These are phyloP conservation scores for Neolamprologus falcicula DNA, from an alignment of 2,113 vertebrate species.

Conservation along the genomic window DNA sequence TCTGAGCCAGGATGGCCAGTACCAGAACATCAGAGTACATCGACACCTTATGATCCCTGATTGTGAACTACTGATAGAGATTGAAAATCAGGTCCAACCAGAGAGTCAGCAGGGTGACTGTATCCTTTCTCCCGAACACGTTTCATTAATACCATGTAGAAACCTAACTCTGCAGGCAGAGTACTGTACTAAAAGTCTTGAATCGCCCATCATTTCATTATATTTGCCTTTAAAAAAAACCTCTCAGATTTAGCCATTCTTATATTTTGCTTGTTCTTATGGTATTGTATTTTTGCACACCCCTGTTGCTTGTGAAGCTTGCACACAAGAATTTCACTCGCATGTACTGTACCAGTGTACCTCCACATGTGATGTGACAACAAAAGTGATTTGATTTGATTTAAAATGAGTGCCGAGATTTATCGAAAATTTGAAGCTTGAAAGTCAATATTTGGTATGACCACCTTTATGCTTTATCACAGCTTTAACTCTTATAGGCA, in stretches of 20 bases:
- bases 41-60: slow-evolving; percentile 83
- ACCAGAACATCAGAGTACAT: slow-evolving; percentile 84
- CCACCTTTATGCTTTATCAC: background rate
- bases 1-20: slow-evolving; percentile 76
- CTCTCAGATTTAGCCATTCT: background rate
- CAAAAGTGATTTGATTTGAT: background rate
- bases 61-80: slow-evolving; percentile 87
- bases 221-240: accelerated
- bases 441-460: background rate
- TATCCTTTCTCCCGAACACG: slow-evolving; percentile 76
- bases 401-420: background rate
- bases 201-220: background rate
- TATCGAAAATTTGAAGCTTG: background rate
- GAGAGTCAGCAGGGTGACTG: slow-evolving; percentile 83
- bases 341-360: background rate
- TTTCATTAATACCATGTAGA: background rate
- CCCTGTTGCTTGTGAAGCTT: background rate
- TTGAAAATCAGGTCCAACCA: slow-evolving; percentile 75
- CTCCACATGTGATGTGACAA: background rate
- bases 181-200: background rate
- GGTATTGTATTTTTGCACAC: background rate
- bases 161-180: background rate
- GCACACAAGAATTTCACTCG: background rate
- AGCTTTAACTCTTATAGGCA: background rate
- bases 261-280: background rate